Base-by-base conservation (phyloP, 2,797 vertebrate genomes). In the Onychomys leucogaster region DNA sequence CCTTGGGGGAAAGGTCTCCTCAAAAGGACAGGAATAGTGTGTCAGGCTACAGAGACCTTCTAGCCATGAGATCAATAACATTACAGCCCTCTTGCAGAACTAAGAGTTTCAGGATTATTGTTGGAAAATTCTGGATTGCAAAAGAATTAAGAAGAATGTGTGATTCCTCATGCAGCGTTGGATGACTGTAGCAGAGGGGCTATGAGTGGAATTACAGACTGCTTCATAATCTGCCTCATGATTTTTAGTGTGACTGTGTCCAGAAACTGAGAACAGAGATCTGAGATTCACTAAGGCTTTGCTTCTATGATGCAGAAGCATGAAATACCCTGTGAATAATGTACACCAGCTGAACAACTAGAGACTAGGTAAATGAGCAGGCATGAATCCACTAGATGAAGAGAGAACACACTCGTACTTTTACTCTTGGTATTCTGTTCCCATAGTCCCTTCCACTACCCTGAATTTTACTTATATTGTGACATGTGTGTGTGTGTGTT, bases 381-480 rank as follows among this genome's bases (percentile, higher is more conserved):
- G 5, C 7, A 5, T 37, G 52, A 81, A 23, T 6, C 5, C 41
- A 37, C 14, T 41, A 67, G n/a, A 29, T n/a, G 81, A 90, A 29
- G 34, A 77, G 3, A 19, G 85, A 67, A 46, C 6, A 63, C 29
- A 12, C 17, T 25, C n/a, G 2, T 57, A 46, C 34, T 43, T 92
- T 55, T 25, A 14, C 32, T 10, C 46, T 14, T 46, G 2, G 13
- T 23, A 55, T 46, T 46, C 17, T 34, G 2, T 63, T 34, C 5
- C 57, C 25, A 69, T 32, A 14, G 32, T 71, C 37, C 55, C 34
- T 90, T 10, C 67, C 10, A 27, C 84, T 87, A 1, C 63, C 17
- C 65, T 80, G 59, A 94, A 57, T 87, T 84, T 93, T 65, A 41
- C 73, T 88, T 88, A 92, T 75, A n/a, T 89, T 69, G 43, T 89